Evolutionary conservation across 2,888 invertebrate genomes (phyloP), one percentile per base, ranked within the genome.

Genomic region (Bombyx huttoni): DNA sequence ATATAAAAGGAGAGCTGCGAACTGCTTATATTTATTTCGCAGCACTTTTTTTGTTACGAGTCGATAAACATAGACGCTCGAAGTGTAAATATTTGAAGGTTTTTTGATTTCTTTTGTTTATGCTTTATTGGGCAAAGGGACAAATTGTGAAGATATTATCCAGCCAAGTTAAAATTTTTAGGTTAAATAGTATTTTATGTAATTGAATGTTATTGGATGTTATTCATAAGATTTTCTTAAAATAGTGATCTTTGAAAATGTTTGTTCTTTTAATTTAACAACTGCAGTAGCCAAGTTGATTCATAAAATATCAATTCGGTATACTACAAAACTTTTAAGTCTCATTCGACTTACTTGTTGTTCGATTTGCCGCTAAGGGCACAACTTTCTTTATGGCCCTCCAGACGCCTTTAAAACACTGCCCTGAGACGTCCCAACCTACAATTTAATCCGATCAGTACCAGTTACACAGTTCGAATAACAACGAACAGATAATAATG

Each of bases 61-160:
- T 76, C 79, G 68, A 79, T 82, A 82, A 84, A 85, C 78, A 81
- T 74, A 75, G 69, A 75, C 75, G 75, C 76, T 80, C 77, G 73
- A 62, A 62, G 66, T 64, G 60, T 75, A 80, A 83, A 87, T 80
- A 82, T 83, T 82, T 76, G 73, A 66, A 14, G 33, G 34, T 40
- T 34, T 64, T 65, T 71, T 73, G 68, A 71, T 73, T 74, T 62
- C 66, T 57, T 64, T 65, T 67, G 56, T 58, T 59, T 55, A 58
- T 54, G 55, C 54, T 58, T 40, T 8, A 12, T 40, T 7, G 40
- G 40, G 12, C 40, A 40, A 12, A 12, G 40, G 40, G 40, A 10
- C 40, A 12, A 40, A 40, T 10, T 40, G 40, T 24, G 24, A 24
- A 24, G 5, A 24, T 24, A 24, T 24, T 24, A 24, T 24, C 24